Conservation (phyloP, 2,888 invertebrate species). For the Xylota sylvarum region DNA sequence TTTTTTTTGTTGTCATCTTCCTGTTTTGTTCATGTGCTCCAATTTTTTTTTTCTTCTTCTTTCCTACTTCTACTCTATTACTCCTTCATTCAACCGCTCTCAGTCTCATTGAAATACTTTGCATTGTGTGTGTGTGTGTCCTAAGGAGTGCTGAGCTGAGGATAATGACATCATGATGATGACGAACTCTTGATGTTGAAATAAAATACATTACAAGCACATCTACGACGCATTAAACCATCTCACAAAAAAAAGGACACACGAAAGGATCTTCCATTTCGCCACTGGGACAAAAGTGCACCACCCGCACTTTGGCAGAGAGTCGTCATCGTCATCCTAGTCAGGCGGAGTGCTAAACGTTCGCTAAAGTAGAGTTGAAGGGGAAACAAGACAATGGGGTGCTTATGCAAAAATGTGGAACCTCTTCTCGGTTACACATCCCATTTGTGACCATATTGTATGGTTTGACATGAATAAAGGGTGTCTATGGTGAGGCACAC, state of each 20-base stretch:
- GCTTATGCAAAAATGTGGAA: constrained; percentile 54
- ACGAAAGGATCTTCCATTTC: constrained; percentile 71
- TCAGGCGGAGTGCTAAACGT: constrained; percentile 63
- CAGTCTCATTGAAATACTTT: constrained; percentile 45
- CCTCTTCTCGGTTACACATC: constrained; percentile 65
- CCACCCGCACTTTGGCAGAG: constrained; percentile 72
- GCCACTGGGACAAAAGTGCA: constrained; percentile 76
- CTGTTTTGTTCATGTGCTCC: constrained; percentile 49
- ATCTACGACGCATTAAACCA: constrained; percentile 64
- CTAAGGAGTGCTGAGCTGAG: constrained; percentile 71
- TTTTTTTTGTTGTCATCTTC: constrained; percentile 25
- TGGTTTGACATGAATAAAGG: constrained; percentile 70
- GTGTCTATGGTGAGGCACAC: constrained; percentile 21
- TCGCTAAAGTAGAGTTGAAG: constrained; percentile 56
- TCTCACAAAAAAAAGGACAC: constrained; percentile 56
- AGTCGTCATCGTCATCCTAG: constrained; percentile 48
- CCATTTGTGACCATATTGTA: constrained; percentile 64
- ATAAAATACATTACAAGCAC: constrained; percentile 75
- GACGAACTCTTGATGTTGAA: constrained; percentile 76
- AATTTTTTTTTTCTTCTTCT: constrained; percentile 16
- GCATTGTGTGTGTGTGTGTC: constrained; percentile 51
- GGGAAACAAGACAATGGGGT: constrained; percentile 57
- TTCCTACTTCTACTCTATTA: constrained; percentile 5
- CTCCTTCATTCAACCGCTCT: constrained; percentile 34
- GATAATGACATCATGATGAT: constrained; percentile 77